These are phyloP conservation scores for Pocillopora meandrina DNA, from an alignment of 92 coral and sea anemone genomes.

Conservation along the genomic window DNA sequence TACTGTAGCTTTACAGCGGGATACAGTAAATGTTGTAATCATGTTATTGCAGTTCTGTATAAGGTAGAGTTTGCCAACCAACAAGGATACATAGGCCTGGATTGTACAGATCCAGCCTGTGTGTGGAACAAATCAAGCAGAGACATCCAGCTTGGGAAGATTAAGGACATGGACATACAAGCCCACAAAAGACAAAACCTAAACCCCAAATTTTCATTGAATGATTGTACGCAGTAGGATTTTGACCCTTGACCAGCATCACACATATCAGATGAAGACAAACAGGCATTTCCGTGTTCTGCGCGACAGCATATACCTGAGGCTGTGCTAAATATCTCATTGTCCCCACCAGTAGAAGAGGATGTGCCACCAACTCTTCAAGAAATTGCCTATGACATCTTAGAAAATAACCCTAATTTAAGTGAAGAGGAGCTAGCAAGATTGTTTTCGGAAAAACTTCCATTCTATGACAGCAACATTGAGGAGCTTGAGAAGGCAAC, in stretches of 20 bases:
- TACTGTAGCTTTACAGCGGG: neutral
- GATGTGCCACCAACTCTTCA: conserved; percentile 33
- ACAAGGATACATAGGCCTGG: conserved; percentile 4
- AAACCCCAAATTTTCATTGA: no score
- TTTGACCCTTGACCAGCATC: no score
- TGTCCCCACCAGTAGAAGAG: conserved; percentile 33
- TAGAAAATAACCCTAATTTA: conserved; percentile 21
- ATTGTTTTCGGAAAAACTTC: conserved; percentile 19
- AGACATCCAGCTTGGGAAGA: no score
- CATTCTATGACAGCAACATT: conserved; percentile 11
- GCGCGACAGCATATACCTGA: no score
- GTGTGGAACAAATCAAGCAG: no score
- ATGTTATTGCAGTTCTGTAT: conserved; percentile 56
- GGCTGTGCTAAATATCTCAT: neutral
- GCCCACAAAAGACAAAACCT: no score
- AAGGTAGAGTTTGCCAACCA: conserved; percentile 63
- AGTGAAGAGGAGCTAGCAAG: conserved; percentile 36
- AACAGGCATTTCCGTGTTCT: no score
- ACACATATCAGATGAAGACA: no score
- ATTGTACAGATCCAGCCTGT: no score
- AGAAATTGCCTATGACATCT: conserved; percentile 21
- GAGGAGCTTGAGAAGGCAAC: conserved; percentile 20
- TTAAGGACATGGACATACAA: no score
- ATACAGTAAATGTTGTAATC: conserved; percentile 55
- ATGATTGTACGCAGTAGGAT: no score